Conservation (phyloP, 1,140 invertebrate species). For the Nebria ingens region DNA sequence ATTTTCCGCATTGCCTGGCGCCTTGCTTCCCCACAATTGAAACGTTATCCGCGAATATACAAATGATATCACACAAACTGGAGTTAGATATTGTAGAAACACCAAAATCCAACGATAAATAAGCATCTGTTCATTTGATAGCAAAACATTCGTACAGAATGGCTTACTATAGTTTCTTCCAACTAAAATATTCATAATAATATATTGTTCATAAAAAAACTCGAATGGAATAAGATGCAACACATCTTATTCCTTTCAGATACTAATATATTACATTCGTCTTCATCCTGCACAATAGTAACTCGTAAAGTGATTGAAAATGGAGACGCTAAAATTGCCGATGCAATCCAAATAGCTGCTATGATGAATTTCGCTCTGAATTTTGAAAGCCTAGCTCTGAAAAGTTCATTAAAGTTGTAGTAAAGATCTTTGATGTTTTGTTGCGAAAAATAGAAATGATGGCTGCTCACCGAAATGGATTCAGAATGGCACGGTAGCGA, state of each 20-base stretch:
- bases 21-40: slow-evolving; percentile 60
- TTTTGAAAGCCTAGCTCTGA: slow-evolving; percentile 56
- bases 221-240: no score
- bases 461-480: slow-evolving; percentile 49
- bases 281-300: no score
- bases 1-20: slow-evolving; percentile 65
- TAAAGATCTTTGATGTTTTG: no score
- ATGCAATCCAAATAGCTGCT: slow-evolving; percentile 55
- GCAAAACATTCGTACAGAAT: slow-evolving; percentile 46
- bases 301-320: slow-evolving; percentile 56
- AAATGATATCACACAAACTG: slow-evolving; percentile 63
- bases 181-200: neutral
- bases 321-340: slow-evolving; percentile 49
- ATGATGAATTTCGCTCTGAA: slow-evolving; percentile 56
- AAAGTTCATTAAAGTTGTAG: slow-evolving; percentile 25
- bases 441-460: no score
- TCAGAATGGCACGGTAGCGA: slow-evolving; percentile 59
- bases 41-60: slow-evolving; percentile 70
- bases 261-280: no score
- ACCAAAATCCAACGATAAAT: slow-evolving; percentile 46
- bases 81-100: slow-evolving; percentile 60
- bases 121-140: slow-evolving; percentile 43
- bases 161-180: slow-evolving; percentile 29
- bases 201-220: neutral
- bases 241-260: no score